phyloP scores from a whole-genome alignment of 2,113 vertebrate species.

The Tenebrosternarchus preto region DNA sequence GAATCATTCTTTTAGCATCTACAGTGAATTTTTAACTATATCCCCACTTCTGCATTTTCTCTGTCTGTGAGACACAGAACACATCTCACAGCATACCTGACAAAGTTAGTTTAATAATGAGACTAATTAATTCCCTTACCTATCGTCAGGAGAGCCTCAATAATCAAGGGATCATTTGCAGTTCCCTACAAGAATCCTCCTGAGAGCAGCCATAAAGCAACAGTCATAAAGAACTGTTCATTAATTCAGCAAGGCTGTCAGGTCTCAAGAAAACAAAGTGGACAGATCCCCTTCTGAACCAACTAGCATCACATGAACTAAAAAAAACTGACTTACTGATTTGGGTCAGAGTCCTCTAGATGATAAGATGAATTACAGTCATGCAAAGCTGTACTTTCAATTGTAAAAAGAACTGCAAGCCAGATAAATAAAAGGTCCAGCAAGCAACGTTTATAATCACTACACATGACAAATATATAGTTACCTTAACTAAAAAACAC shows the following conservation, averaged over 20 bases:
- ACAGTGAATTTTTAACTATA: background rate
- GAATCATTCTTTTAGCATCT: background rate
- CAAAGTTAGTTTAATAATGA: conserved; percentile 55
- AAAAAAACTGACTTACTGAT: conserved; percentile 5
- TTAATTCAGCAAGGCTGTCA: conserved; percentile 34
- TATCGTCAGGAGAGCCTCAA: conserved; percentile 57
- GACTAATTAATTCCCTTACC: conserved; percentile 59
- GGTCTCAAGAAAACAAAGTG: conserved; percentile 33
- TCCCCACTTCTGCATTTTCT: conserved; percentile 11
- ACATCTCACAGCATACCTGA: conserved; percentile 49
- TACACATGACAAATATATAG: too few relatives aligned
- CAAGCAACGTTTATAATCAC: background rate
- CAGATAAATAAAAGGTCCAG: background rate
- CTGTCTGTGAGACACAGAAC: conserved; percentile 25
- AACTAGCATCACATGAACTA: background rate
- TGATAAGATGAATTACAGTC: background rate
- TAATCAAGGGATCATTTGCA: conserved; percentile 58
- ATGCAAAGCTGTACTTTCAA: background rate
- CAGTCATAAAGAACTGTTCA: conserved; percentile 32
- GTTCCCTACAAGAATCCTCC: conserved; percentile 58
- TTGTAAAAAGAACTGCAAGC: background rate
- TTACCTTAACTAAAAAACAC: conserved; percentile 2
- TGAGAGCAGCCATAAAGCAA: conserved; percentile 53
- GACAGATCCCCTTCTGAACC: conserved; percentile 24
- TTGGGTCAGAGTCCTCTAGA: background rate